Base-by-base conservation (phyloP, 2,113 vertebrate genomes). In the Lampris megalopsis region DNA sequence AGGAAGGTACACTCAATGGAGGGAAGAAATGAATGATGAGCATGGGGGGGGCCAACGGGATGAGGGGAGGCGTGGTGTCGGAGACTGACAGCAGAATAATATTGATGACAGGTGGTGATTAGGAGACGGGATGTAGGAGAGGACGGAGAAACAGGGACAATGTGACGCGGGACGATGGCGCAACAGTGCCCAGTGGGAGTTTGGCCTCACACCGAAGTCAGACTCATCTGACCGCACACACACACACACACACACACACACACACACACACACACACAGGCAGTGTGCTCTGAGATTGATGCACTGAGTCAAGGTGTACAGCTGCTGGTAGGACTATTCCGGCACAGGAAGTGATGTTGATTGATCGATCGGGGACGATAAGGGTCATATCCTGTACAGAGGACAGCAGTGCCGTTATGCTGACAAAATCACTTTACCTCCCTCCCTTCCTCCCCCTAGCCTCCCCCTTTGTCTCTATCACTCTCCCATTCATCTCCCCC, bases 381-480 rank as follows among this genome's bases (percentile, higher is more conserved):
- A 71, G 81, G 85, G 73, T 86, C 75, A 87, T 66, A 67, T 90
- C 80, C 84, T 79, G 80, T 43, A 75, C 48, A 62, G 70, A 84
- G 79, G 75, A 83, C 76, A 77, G 61, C 63, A 54, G 69, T 56
- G 78, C 65, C 57, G 75, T 76, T 69, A 24, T 52, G 50, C 58
- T 68, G 68, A 80, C 68, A 67, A 52, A 76, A 60, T 63, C n/a
- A 79, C 63, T 77, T 71, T 9, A 47, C 2, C 52, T 79, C 63
- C 57, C 45, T 68, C 54, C 58, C 69, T 66, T n/a, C 38, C 35
- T 79, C 49, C 72, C 66, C 68, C 79, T 84, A 70, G 75, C 69
- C 61, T 74, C n/a, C 52, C 61, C 24, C 56, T 83, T 69, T 63
- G 9, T 63, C 75, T 79, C 38, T 57, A 65, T 71, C 70, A 58